Percentiles rank a stretch among this genome's conserved stretches.
Conservation (phyloP, 2,888 invertebrate species). For the Temnothorax ravouxi region DNA sequence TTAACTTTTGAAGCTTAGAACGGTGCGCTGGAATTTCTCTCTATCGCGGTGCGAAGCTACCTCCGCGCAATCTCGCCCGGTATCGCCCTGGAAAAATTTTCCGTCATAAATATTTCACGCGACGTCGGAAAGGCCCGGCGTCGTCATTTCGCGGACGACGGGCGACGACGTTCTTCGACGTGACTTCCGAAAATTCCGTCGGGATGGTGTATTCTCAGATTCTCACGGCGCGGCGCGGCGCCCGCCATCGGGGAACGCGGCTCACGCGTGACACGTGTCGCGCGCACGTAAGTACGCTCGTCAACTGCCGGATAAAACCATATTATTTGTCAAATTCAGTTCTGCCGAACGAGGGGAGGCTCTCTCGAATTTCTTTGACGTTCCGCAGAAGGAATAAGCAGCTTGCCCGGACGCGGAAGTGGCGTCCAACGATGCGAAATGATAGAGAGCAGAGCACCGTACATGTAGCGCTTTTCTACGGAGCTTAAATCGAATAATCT, state of each 20-base stretch:
- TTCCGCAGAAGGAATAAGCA: slow-evolving; percentile 7
- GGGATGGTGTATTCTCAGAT: slow-evolving; percentile 71
- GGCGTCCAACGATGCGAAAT: not conserved
- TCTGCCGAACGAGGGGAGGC: slow-evolving; percentile 56
- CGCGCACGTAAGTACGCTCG: slow-evolving; percentile 72
- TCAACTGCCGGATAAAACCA: slow-evolving; percentile 79
- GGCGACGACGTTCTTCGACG: slow-evolving; percentile 43
- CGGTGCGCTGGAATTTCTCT: not conserved
- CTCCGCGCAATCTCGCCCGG: not conserved
- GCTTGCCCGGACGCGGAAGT: slow-evolving; percentile 22
- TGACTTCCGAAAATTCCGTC: slow-evolving; percentile 49
- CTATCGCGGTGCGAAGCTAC: not conserved
- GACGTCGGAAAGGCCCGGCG: not conserved
- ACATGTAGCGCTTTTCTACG: not conserved
- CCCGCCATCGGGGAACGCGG: slow-evolving; percentile 62
- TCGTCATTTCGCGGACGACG: slow-evolving; percentile 30
- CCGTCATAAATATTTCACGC: slow-evolving; percentile 48
- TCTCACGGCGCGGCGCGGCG: slow-evolving; percentile 59
- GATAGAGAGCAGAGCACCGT: not conserved
- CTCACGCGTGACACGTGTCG: slow-evolving; percentile 76
- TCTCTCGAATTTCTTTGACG: slow-evolving; percentile 56
- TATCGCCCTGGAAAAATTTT: not conserved
- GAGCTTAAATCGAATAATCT: not conserved
- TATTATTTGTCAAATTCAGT: slow-evolving; percentile 80
- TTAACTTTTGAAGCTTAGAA: not conserved